Conservation (phyloP, 1,140 invertebrate species). For the Chlorops oryzae region DNA sequence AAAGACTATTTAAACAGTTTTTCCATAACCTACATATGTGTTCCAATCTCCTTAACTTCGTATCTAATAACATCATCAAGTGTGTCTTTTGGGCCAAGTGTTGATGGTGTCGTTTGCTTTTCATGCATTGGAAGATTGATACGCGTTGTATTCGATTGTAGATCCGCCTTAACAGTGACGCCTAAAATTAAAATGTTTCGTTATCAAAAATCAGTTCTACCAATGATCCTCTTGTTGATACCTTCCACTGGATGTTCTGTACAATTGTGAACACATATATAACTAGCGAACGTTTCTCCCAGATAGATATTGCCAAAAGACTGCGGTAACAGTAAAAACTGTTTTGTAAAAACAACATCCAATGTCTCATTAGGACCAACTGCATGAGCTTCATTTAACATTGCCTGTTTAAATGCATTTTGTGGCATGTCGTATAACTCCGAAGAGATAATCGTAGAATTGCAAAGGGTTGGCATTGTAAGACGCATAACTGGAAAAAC, state of each 20-base stretch:
- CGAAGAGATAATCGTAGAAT: slow-evolving; percentile 69
- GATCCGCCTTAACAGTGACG: slow-evolving; percentile 80
- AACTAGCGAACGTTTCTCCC: slow-evolving; percentile 97
- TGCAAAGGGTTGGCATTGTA: slow-evolving; percentile 78
- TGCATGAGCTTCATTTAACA: slow-evolving; percentile 70
- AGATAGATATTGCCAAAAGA: slow-evolving; percentile 81
- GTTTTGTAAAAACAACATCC: slow-evolving; percentile 73
- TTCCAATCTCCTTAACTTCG: slow-evolving; percentile 97
- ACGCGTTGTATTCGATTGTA: slow-evolving; percentile 85
- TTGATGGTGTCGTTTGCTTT: slow-evolving; percentile 55
- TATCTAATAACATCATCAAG: slow-evolving; percentile 94
- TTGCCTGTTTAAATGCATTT: slow-evolving; percentile 67
- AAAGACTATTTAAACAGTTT: slow-evolving; percentile 4
- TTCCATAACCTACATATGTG: slow-evolving; percentile 74
- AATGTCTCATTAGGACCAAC: slow-evolving; percentile 75
- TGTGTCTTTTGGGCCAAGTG: slow-evolving; percentile 74
- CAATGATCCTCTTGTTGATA: too few relatives aligned
- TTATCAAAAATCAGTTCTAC: too few relatives aligned
- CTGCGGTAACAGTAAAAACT: slow-evolving; percentile 88
- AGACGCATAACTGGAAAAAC: slow-evolving; percentile 78
- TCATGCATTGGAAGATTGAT: slow-evolving; percentile 66
- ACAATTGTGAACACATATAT: slow-evolving; percentile 95
- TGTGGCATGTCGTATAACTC: slow-evolving; percentile 80
- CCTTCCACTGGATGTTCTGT: slow-evolving; percentile 74
- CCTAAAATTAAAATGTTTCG: too few relatives aligned